Evolutionary conservation across 2,113 vertebrate species (phyloP).

Genomic region (Orcinus orca): DNA sequence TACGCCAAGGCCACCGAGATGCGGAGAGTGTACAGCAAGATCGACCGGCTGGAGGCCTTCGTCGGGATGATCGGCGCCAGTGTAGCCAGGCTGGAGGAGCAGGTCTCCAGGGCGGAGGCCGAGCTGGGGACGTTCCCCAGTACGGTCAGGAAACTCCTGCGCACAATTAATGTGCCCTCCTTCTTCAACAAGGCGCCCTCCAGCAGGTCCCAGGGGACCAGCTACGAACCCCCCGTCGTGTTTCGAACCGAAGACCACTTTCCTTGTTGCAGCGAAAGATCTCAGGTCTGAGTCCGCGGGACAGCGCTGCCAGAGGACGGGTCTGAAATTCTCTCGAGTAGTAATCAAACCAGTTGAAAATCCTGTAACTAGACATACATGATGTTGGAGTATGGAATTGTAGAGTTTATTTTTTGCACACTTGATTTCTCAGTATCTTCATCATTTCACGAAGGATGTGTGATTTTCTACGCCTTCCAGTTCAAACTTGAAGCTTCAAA

Average conservation of each 20-base stretch:
- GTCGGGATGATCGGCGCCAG: conserved; percentile 92
- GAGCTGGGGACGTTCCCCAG: conserved; percentile 90
- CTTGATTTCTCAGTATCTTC: not conserved
- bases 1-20: conserved; percentile 92
- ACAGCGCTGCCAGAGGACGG: not conserved
- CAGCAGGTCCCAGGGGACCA: conserved; percentile 79
- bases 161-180: conserved; percentile 88
- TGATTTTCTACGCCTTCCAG: conserved; percentile 56
- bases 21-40: conserved; percentile 91
- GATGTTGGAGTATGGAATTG: conserved; percentile 27
- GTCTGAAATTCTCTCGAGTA: not conserved
- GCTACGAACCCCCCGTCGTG: conserved; percentile 88
- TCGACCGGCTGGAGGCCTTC: conserved; percentile 96
- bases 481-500: not conserved
- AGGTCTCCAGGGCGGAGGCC: conserved; percentile 91
- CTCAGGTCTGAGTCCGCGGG: conserved; percentile 48
- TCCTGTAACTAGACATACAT: not conserved
- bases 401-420: conserved; percentile 33
- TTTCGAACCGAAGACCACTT: conserved; percentile 95
- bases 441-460: not conserved
- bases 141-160: conserved; percentile 91
- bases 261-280: conserved; percentile 82
- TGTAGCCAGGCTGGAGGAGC: conserved; percentile 91
- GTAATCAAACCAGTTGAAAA: not conserved
- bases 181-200: conserved; percentile 90